phyloP scores from a whole-genome alignment of 2,888 invertebrate genomes.

The Synergus gifuensis region DNA sequence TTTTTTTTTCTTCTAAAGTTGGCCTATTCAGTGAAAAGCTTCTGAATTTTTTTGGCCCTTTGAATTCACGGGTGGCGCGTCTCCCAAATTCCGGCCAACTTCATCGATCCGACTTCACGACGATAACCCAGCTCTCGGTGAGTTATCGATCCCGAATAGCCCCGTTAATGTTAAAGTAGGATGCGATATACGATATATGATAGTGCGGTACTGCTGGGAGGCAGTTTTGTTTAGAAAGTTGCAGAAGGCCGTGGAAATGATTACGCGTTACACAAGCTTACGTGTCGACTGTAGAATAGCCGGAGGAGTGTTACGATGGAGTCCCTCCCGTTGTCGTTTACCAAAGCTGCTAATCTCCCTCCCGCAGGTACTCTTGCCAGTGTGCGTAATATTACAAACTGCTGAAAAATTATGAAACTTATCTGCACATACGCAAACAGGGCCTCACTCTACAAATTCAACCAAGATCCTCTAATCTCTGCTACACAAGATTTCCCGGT shows the following conservation, averaged over 20 bases:
- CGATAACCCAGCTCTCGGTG: constrained; percentile 37
- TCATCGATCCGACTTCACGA: constrained; percentile 27
- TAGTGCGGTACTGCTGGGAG: constrained; percentile 29
- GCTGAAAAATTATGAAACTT: constrained; percentile 31
- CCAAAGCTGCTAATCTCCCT: background rate
- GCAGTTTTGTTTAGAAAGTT: constrained; percentile 70
- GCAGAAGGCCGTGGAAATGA: constrained; percentile 69
- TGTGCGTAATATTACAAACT: constrained; percentile 17
- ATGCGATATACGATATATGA: constrained; percentile 8
- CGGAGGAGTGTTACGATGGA: constrained; percentile 25
- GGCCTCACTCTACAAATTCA: background rate
- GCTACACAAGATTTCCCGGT: background rate
- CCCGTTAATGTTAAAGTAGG: constrained; percentile 38
- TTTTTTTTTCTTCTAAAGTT: no score
- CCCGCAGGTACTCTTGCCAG: constrained; percentile 5
- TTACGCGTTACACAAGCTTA: constrained; percentile 55
- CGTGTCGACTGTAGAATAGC: constrained; percentile 34
- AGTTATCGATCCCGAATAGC: constrained; percentile 41
- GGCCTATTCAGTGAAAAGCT: background rate
- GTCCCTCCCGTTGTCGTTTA: constrained; percentile 10
- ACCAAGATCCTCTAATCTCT: background rate
- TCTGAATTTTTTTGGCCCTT: background rate
- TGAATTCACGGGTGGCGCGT: background rate
- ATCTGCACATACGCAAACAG: background rate
- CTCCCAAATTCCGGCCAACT: constrained; percentile 30